These are phyloP conservation scores for Dinocampus coccinellae DNA, from an alignment of 2,888 invertebrate genomes.

Conservation along the genomic window DNA sequence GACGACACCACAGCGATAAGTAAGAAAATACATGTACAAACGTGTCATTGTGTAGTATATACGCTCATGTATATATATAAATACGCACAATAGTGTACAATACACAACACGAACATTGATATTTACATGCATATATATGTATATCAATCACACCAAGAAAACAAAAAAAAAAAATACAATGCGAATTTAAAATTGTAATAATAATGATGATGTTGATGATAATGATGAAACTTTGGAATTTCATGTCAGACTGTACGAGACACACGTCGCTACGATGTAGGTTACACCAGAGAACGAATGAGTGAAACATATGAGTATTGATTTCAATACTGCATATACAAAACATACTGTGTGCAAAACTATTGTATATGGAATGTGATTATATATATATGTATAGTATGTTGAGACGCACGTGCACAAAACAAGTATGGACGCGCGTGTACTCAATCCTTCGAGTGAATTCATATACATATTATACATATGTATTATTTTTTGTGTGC, in stretches of 20 bases:
- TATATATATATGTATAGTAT: slow-evolving; percentile 46
- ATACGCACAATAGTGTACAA: neutral
- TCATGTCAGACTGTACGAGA: slow-evolving; percentile 53
- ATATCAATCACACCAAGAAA: neutral
- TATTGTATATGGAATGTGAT: slow-evolving; percentile 63
- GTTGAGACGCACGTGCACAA: slow-evolving; percentile 41
- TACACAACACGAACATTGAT: no score
- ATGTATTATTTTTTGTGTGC: neutral
- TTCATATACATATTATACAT: neutral
- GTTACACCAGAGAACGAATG: slow-evolving; percentile 58
- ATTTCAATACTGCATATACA: slow-evolving; percentile 63
- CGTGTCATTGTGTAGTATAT: no score
- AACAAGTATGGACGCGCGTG: slow-evolving; percentile 33
- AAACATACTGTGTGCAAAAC: slow-evolving; percentile 35
- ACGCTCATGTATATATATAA: neutral
- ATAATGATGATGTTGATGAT: neutral
- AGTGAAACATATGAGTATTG: slow-evolving; percentile 64
- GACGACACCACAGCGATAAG: no score
- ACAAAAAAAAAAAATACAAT: neutral
- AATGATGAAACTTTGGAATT: slow-evolving; percentile 38
- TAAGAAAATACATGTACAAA: no score
- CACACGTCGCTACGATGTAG: slow-evolving; percentile 57
- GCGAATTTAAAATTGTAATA: neutral
- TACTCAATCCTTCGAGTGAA: slow-evolving; percentile 29
- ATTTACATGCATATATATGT: no score